phyloP scores from a whole-genome alignment of 2,797 vertebrate genomes.

The Danio jaintianensis region DNA sequence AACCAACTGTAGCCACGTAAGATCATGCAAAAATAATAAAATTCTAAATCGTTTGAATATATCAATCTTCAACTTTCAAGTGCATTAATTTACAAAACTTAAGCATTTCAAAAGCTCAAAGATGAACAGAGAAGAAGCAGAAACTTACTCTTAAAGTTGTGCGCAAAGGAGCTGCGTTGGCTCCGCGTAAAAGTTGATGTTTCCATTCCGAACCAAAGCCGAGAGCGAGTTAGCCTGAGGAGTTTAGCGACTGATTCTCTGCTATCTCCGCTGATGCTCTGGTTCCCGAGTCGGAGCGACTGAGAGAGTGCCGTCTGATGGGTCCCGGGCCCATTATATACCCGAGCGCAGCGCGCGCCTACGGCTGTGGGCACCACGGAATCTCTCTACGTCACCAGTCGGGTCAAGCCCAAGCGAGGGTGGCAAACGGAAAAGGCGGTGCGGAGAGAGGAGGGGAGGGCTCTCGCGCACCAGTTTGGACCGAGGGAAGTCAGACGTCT shows the following conservation, averaged over 20 bases:
- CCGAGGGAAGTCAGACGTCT: slow-evolving; percentile 71
- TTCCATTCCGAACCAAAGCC: slow-evolving; percentile 86
- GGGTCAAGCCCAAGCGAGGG: slow-evolving; percentile 80
- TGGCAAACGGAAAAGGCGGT: slow-evolving; percentile 78
- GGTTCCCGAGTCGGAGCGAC: slow-evolving; percentile 84
- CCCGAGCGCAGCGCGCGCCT: slow-evolving; percentile 74
- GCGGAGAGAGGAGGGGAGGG: slow-evolving; percentile 39
- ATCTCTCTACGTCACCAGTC: slow-evolving; percentile 81
- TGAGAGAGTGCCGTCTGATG: slow-evolving; percentile 78
- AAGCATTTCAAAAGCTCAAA: neutral
- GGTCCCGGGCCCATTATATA: slow-evolving; percentile 75
- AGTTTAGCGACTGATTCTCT: slow-evolving; percentile 74
- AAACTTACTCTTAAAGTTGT: slow-evolving; percentile 82
- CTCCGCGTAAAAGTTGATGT: slow-evolving; percentile 78
- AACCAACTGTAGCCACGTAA: slow-evolving; percentile 7
- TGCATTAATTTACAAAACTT: neutral
- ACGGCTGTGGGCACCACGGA: slow-evolving; percentile 82
- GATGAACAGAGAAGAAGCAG: slow-evolving; percentile 6
- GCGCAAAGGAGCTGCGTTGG: slow-evolving; percentile 80
- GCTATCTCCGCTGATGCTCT: slow-evolving; percentile 87
- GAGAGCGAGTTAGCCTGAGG: slow-evolving; percentile 86
- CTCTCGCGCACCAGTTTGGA: slow-evolving; percentile 71
- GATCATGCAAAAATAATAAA: neutral
- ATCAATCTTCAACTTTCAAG: neutral
- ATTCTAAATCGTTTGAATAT: neutral